Percentiles rank a stretch among this genome's conserved stretches.
phyloP scores from a whole-genome alignment of 2,113 vertebrate species.

The Gobiocypris rarus region DNA sequence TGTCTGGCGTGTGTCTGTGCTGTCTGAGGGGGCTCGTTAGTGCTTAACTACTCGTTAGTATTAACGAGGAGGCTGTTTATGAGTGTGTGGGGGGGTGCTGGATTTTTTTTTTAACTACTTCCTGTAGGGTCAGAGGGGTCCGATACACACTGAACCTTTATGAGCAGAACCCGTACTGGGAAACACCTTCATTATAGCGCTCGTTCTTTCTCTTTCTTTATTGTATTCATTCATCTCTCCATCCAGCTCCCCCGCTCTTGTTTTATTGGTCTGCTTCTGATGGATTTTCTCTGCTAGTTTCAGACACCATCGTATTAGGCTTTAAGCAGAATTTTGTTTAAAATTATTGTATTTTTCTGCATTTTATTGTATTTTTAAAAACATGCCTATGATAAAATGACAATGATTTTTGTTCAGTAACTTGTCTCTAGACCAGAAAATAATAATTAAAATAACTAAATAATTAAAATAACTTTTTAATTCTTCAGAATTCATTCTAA shows the following conservation, averaged over 20 bases:
- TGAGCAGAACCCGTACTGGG: conserved; percentile 34
- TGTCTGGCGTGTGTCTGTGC: conserved; percentile 47
- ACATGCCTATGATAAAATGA: not conserved
- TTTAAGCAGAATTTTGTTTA: not conserved
- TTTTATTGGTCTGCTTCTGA: conserved; percentile 3
- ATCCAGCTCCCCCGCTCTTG: not conserved
- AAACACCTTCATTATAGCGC: conserved; percentile 42
- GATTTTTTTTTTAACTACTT: conserved; percentile 49
- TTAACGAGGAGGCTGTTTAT: conserved; percentile 51
- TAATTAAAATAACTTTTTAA: no score
- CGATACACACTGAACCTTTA: conserved; percentile 44
- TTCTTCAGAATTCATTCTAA: no score
- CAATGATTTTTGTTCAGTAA: not conserved
- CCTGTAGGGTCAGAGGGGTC: conserved; percentile 48
- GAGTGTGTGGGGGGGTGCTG: conserved; percentile 2
- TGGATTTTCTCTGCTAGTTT: not conserved
- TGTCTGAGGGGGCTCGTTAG: conserved; percentile 46
- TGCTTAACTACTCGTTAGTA: conserved; percentile 54
- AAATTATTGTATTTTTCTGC: not conserved
- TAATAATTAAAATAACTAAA: no score
- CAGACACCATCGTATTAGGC: not conserved
- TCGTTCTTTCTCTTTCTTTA: not conserved
- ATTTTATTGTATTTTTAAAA: no score
- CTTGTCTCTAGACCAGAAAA: not conserved
- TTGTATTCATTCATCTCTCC: not conserved